phyloP scores from a whole-genome alignment of 1,140 invertebrate genomes.

The Atta texana region DNA sequence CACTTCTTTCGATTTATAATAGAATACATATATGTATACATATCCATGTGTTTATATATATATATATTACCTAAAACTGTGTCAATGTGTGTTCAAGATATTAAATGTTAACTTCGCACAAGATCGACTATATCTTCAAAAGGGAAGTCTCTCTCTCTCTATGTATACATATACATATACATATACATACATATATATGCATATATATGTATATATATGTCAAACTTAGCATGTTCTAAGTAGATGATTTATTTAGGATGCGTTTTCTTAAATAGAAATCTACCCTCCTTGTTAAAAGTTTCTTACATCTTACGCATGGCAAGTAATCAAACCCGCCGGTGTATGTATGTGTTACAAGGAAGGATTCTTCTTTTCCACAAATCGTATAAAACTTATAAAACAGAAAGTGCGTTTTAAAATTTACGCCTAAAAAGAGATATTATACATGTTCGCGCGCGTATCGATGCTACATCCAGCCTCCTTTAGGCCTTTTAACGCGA shows the following conservation, averaged over 20 bases:
- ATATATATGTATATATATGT: slow-evolving; percentile 62
- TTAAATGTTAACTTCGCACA: slow-evolving; percentile 70
- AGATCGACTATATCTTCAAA: slow-evolving; percentile 71
- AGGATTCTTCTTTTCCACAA: slow-evolving; percentile 70
- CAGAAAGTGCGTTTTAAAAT: slow-evolving; percentile 76
- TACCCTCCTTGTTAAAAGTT: slow-evolving; percentile 67
- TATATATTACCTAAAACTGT: slow-evolving; percentile 71
- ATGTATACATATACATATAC: slow-evolving; percentile 65
- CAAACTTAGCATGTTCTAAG: slow-evolving; percentile 73
- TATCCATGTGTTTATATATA: slow-evolving; percentile 12
- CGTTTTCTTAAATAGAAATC: slow-evolving; percentile 74
- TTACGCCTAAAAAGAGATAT: slow-evolving; percentile 76
- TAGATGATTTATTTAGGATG: slow-evolving; percentile 69
- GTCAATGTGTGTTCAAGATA: slow-evolving; percentile 62
- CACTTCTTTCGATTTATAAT: slow-evolving; percentile 57
- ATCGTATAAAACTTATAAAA: slow-evolving; percentile 81
- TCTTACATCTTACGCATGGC: slow-evolving; percentile 68
- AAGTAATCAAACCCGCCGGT: slow-evolving; percentile 45
- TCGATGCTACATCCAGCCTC: slow-evolving; percentile 76
- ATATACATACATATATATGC: slow-evolving; percentile 65
- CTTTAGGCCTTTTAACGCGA: slow-evolving; percentile 76
- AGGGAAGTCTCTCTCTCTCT: slow-evolving; percentile 65
- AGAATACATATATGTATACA: slow-evolving; percentile 55
- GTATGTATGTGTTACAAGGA: slow-evolving; percentile 49
- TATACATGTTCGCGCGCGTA: slow-evolving; percentile 72